These are phyloP conservation scores for Neoarius graeffei DNA, from an alignment of 2,113 vertebrate genomes.

Conservation along the genomic window DNA sequence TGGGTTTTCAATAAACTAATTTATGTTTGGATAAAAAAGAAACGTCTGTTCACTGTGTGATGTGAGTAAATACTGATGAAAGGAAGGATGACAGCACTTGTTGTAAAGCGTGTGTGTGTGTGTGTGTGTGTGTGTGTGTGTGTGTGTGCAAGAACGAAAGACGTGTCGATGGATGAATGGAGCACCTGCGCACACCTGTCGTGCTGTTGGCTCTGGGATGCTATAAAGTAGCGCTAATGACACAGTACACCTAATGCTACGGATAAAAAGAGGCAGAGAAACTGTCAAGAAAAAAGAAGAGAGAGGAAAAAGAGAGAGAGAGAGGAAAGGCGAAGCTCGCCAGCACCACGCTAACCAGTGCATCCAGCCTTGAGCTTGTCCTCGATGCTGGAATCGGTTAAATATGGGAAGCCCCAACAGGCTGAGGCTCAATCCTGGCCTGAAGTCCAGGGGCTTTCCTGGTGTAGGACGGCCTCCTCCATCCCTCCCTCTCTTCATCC, in stretches of 20 bases:
- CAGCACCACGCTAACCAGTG: conserved; percentile 52
- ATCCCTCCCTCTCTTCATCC: conserved; percentile 20
- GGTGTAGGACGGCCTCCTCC: conserved; percentile 28
- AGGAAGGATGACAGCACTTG: conserved; percentile 56
- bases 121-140: conserved; percentile 33
- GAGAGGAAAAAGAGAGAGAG: conserved; percentile 10
- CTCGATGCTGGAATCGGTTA: conserved; percentile 36
- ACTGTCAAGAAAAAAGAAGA: not conserved
- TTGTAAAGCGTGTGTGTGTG: conserved; percentile 50
- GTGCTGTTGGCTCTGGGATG: conserved; percentile 51
- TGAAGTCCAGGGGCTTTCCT: conserved; percentile 48
- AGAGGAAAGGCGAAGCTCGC: not conserved
- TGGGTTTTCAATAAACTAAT: conserved; percentile 66
- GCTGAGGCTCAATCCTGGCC: conserved; percentile 41
- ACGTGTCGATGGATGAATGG: conserved; percentile 67
- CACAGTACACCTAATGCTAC: conserved; percentile 31
- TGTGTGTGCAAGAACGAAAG: conserved; percentile 26
- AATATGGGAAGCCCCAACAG: conserved; percentile 49
- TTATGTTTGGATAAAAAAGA: conserved; percentile 57
- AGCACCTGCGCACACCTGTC: conserved; percentile 76
- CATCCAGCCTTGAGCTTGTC: conserved; percentile 41
- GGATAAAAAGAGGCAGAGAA: not conserved
- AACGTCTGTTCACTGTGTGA: conserved; percentile 20
- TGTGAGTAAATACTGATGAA: conserved; percentile 20
- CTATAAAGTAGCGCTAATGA: conserved; percentile 33